A percentile compares a stretch with the other conserved stretches of the same genome.
These are phyloP conservation scores for Drosophila atripex DNA, from an alignment of 2,888 invertebrate species.

Conservation along the genomic window DNA sequence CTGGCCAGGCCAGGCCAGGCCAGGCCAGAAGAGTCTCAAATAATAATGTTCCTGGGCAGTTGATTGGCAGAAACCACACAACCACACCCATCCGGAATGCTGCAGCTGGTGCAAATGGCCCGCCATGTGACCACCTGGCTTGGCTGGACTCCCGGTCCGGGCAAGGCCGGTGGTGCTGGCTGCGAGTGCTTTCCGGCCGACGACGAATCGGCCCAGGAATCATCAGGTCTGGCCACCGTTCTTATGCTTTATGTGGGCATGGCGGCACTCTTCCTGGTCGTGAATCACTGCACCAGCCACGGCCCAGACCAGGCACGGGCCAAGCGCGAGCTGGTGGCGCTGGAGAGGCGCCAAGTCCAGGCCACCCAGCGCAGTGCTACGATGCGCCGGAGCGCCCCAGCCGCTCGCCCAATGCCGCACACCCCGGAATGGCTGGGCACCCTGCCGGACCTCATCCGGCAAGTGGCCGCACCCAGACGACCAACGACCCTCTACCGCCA, in stretches of 20 bases:
- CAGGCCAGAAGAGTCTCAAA: too few relatives aligned
- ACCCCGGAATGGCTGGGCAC: conserved; percentile 4
- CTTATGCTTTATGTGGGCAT: conserved; percentile 38
- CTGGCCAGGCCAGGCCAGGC: too few relatives aligned
- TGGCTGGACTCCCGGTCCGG: conserved; percentile 6
- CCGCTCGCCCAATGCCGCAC: background rate
- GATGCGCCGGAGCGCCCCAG: background rate
- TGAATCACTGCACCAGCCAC: conserved; percentile 14
- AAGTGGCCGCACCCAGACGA: conserved; percentile 4
- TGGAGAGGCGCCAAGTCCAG: conserved; percentile 10
- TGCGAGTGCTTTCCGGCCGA: background rate
- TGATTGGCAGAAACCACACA: too few relatives aligned
- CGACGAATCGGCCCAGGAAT: conserved; percentile 17
- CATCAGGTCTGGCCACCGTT: conserved; percentile 43
- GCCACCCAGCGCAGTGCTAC: background rate
- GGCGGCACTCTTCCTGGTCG: conserved; percentile 20
- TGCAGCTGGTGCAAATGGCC: conserved; percentile 21
- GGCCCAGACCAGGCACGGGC: background rate
- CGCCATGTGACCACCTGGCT: conserved; percentile 19
- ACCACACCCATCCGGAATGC: conserved; percentile 4
- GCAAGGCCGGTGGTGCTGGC: background rate
- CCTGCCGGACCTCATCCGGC: conserved; percentile 1
- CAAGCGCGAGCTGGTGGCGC: background rate
- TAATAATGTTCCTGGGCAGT: too few relatives aligned
- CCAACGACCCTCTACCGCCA: background rate